Conservation (phyloP, 2,113 vertebrate species). For the Perccottus glenii region DNA sequence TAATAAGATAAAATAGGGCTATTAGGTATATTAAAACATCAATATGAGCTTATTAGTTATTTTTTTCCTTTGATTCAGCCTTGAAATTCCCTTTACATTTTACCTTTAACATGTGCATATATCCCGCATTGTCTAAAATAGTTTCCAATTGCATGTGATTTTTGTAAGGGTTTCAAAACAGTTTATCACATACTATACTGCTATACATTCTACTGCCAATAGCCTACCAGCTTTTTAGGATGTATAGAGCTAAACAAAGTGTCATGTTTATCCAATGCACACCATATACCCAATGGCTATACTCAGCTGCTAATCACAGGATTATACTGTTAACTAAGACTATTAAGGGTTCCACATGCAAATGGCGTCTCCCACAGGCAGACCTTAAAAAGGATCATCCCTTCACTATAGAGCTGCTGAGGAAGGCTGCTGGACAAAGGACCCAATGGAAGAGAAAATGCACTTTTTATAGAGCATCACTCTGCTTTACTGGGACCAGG, state of each 20-base stretch:
- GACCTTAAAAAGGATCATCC: constrained; percentile 59
- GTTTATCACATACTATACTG: too few species aligned
- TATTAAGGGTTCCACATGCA: constrained; percentile 70
- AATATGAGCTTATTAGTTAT: too few species aligned
- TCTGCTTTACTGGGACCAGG: constrained; percentile 37
- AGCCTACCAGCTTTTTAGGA: too few species aligned
- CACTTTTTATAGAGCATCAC: constrained; percentile 30
- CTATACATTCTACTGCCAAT: too few species aligned
- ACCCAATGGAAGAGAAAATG: constrained; percentile 25
- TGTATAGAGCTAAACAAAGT: not conserved
- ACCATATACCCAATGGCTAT: constrained; percentile 24
- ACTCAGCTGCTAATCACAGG: constrained; percentile 70
- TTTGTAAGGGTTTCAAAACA: too few species aligned
- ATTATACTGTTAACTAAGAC: constrained; percentile 74
- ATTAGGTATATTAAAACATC: too few species aligned
- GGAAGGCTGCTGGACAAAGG: constrained; percentile 13
- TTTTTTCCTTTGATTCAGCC: too few species aligned
- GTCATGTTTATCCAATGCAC: constrained; percentile 8
- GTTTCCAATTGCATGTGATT: too few species aligned
- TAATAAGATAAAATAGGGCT: too few species aligned
- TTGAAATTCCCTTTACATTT: too few species aligned
- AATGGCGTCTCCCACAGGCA: constrained; percentile 60
- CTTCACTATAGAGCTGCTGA: constrained; percentile 28
- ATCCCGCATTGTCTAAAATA: too few species aligned
- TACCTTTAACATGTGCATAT: too few species aligned